phyloP scores from a whole-genome alignment of 2,888 invertebrate genomes.

The Leptopilina myrica region DNA sequence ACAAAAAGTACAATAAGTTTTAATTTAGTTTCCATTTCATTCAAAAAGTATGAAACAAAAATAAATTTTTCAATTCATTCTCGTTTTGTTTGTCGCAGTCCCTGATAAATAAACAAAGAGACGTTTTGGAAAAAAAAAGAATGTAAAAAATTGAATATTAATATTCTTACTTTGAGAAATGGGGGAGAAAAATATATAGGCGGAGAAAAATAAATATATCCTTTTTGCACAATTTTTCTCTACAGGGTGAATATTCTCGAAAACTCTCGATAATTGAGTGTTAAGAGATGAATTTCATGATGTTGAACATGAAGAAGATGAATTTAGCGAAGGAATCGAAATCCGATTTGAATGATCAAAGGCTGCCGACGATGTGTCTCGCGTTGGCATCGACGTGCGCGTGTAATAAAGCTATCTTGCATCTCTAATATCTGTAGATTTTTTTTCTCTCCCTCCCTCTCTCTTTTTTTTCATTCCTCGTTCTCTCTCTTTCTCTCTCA shows the following conservation, averaged over 20 bases:
- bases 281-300: neutral
- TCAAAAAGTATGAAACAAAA: no score
- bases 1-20: no score
- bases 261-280: neutral
- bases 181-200: no score
- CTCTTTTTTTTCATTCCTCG: neutral
- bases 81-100: no score
- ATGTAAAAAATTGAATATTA: no score
- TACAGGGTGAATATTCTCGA: neutral
- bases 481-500: conserved; percentile 38
- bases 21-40: no score
- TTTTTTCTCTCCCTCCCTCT: conserved; percentile 12
- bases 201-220: no score
- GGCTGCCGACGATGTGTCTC: conserved; percentile 67
- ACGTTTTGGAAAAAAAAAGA: no score
- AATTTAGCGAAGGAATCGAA: conserved; percentile 33
- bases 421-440: conserved; percentile 66
- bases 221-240: no score
- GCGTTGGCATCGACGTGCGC: conserved; percentile 62
- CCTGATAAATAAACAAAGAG: no score
- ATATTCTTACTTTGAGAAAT: no score
- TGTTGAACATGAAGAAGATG: conserved; percentile 21
- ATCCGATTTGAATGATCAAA: conserved; percentile 64
- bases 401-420: conserved; percentile 71
- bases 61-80: no score